Base-by-base conservation (phyloP, 2,888 invertebrate species). In the Tuberolachnus salignus region DNA sequence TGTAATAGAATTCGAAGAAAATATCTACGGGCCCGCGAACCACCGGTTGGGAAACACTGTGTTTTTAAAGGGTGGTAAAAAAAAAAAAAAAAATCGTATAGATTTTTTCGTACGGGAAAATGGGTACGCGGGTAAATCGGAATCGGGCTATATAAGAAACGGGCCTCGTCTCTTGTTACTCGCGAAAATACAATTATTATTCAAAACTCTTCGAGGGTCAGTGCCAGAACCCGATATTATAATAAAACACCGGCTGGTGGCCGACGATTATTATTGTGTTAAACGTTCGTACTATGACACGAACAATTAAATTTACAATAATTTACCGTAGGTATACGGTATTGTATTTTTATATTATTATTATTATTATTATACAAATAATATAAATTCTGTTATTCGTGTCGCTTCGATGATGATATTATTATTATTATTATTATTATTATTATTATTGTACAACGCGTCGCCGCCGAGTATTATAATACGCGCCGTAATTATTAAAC, bases 351-450 rank as follows among this genome's bases (percentile, higher is more conserved):
- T 71, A 23, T 71, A 51, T 51, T 67, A 49, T 49, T 23, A 23
- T 57, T 23, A 23, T 57, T 13, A 21, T 66, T 34, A 51, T 67
- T 59, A 49, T 72, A 61, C 49, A 34, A 61, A 72, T 61, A 72
- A 26, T 6, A 14, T 23, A 14, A 72, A 57, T 72, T 61, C 59
- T 61, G 72, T 72, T 72, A 72, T 61, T 61, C 59, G 72, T 72
- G 70, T 71, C 49, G 70, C 70, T 55, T 4, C 14, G 59, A 70
- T 70, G 70, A 70, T 72, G 26, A 71, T 71, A 71, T 57, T 57
- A 6, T 59, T 13, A 13, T 57, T 34, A 34, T 34, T 34, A 34
- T 34, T 34, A 34, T 34, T 34, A 34, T 34, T 34, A 6, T 34
- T 34, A 34, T 34, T 34, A 34, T 16, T 66, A 49, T 46, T n/a